Conservation (phyloP, 35 echinoderm and acorn worm genomes). For the Nesometra sesokonis region DNA sequence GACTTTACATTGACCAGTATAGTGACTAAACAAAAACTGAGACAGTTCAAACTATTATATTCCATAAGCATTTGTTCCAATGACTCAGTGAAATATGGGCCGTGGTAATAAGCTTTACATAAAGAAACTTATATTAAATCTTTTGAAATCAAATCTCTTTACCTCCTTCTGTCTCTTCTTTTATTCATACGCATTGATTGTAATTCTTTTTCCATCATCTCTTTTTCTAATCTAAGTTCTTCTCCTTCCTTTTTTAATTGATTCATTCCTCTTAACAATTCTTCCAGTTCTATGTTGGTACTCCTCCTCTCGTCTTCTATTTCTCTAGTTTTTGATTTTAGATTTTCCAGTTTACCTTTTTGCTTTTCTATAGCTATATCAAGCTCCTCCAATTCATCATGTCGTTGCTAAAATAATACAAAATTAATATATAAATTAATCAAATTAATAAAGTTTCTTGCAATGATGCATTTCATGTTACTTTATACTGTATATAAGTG, state of each 20-base stretch:
- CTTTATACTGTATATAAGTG: too few species aligned
- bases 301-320: slow-evolving; percentile 19
- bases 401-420: slow-evolving; percentile 13
- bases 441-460: too few species aligned
- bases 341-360: slow-evolving; percentile 19
- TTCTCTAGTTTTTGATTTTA: slow-evolving; percentile 33
- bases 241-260: not conserved
- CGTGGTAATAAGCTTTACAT: too few species aligned
- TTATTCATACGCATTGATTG: not conserved
- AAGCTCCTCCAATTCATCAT: slow-evolving; percentile 52
- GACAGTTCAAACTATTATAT: too few species aligned
- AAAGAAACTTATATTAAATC: too few species aligned
- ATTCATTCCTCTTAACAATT: not conserved
- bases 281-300: slow-evolving; percentile 22
- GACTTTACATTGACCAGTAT: too few species aligned
- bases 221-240: slow-evolving; percentile 12
- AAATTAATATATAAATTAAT: too few species aligned
- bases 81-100: too few species aligned
- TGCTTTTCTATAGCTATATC: slow-evolving; percentile 44
- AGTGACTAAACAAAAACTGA: too few species aligned
- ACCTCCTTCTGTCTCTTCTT: not conserved
- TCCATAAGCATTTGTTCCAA: too few species aligned
- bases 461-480: too few species aligned
- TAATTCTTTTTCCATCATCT: not conserved
- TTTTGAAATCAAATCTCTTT: not conserved